Evolutionary conservation across 92 coral and sea anemone genomes (phyloP).

Genomic region (Heliopora coerulea): DNA sequence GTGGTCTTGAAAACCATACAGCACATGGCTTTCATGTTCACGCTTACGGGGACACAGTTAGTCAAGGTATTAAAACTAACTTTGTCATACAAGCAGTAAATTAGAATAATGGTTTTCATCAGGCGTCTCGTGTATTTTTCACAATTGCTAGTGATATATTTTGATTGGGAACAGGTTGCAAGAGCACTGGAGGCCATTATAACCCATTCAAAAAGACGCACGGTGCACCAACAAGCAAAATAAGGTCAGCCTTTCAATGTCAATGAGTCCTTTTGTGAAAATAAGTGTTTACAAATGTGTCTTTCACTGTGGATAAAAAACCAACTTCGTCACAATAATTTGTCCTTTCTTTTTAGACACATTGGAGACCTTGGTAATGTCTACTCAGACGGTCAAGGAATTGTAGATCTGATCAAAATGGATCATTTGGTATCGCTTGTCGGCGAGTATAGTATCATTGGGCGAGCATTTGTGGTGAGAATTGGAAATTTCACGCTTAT

Average conservation of each 20-base stretch:
- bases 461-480: conserved; percentile 55
- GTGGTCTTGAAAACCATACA: conserved; percentile 42
- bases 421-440: conserved; percentile 32
- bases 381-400: conserved; percentile 34
- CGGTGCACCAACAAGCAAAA: conserved; percentile 39
- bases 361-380: conserved; percentile 54
- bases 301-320: too few relatives aligned
- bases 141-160: neutral
- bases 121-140: too few relatives aligned
- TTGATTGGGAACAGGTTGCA: conserved; percentile 32
- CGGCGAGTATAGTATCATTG: conserved; percentile 39
- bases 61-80: conserved; percentile 17
- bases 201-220: conserved; percentile 45
- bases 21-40: conserved; percentile 55
- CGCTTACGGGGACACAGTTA: conserved; percentile 28
- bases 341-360: conserved; percentile 34
- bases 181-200: conserved; percentile 49
- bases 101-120: neutral
- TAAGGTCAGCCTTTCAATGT: conserved; percentile 18
- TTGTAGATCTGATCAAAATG: conserved; percentile 16
- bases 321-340: too few relatives aligned
- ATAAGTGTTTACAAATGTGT: too few relatives aligned
- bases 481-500: neutral
- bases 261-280: too few relatives aligned
- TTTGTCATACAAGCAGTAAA: neutral